Conservation (phyloP, 2,888 invertebrate species). For the Ennomos fuscantarius region DNA sequence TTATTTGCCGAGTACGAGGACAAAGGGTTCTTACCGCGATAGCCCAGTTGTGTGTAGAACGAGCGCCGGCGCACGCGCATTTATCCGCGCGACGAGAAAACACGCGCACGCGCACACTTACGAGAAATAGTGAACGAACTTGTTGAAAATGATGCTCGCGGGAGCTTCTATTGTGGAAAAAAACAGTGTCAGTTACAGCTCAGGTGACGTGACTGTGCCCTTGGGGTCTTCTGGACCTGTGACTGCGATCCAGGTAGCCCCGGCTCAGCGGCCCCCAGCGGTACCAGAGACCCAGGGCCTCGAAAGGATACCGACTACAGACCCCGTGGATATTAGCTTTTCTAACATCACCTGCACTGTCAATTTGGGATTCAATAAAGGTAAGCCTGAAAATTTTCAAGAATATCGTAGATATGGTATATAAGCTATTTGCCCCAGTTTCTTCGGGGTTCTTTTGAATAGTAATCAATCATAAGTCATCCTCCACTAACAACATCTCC, state of each 20-base stretch:
- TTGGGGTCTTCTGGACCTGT: conserved; percentile 9
- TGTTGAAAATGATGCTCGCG: conserved; percentile 72
- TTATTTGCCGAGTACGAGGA: conserved; percentile 54
- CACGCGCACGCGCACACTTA: too few relatives aligned
- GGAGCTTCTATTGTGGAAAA: conserved; percentile 75
- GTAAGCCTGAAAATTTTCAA: conserved; percentile 69
- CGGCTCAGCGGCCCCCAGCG: conserved; percentile 33
- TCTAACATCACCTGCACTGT: conserved; percentile 90
- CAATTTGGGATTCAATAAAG: conserved; percentile 89
- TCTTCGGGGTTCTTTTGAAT: too few relatives aligned
- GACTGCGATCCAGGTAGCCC: conserved; percentile 21
- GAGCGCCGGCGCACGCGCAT: conserved; percentile 61
- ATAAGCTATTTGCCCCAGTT: background rate
- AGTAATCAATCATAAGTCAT: too few relatives aligned
- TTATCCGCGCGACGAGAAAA: conserved; percentile 7
- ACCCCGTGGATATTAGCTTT: conserved; percentile 90
- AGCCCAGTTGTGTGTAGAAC: conserved; percentile 42
- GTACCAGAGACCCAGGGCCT: conserved; percentile 45
- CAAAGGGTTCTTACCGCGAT: conserved; percentile 56
- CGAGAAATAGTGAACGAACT: conserved; percentile 40
- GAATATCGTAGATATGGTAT: background rate
- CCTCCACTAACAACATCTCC: too few relatives aligned
- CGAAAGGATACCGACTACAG: conserved; percentile 59
- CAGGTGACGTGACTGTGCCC: conserved; percentile 12
- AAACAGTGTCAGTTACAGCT: conserved; percentile 61